Evolutionary conservation across 1,140 invertebrate species (phyloP), one percentile per base, ranked within the genome.

Genomic region (Drosophila carrolli): DNA sequence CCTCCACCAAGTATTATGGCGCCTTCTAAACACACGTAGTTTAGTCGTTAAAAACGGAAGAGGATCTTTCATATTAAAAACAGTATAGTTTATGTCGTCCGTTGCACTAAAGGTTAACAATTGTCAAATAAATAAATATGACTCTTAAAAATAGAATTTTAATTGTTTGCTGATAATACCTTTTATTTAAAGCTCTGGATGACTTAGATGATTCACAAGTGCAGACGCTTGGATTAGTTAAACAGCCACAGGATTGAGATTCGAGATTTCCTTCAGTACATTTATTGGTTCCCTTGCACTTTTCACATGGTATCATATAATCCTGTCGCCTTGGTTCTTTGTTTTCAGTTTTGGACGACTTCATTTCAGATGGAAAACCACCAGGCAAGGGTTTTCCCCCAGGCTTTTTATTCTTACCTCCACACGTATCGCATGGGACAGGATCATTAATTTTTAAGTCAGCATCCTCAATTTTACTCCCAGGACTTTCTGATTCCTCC

Each of bases 1-100:
- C 10, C 65, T 54, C 81, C 81, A 84, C 81, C 81, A 84, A 7
- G 77, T 78, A 7, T 66, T 74, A 7, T 60, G 68, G 0, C 81
- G 60, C 11, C 72, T 84, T 46, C 63, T 60, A 37, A 74, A 84
- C 38, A 84, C 40, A 14, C 74, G 43, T 3, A 84, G 41, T 5
- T 62, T 73, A 13, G 77, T 83, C n/a, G 56, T 16, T n/a, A 84
- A 35, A 53, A 58, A 77, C 8, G 81, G 73, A 13, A 73, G 13
- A 0, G 72, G 61, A 63, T 7, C 16, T 5, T 60, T 79, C 9
- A 84, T 61, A 14, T 74, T 80, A 6, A 66, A 80, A 1, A 65
- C 40, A 0, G 68, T 57, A 51, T 73, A 77, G 40, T 13, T n/a
- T 23, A 13, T 14, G 5, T 14, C 43, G 5, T 23, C 50, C 16